These are phyloP conservation scores for Sitta europaea DNA, from an alignment of 2,113 vertebrate species.

Conservation along the genomic window DNA sequence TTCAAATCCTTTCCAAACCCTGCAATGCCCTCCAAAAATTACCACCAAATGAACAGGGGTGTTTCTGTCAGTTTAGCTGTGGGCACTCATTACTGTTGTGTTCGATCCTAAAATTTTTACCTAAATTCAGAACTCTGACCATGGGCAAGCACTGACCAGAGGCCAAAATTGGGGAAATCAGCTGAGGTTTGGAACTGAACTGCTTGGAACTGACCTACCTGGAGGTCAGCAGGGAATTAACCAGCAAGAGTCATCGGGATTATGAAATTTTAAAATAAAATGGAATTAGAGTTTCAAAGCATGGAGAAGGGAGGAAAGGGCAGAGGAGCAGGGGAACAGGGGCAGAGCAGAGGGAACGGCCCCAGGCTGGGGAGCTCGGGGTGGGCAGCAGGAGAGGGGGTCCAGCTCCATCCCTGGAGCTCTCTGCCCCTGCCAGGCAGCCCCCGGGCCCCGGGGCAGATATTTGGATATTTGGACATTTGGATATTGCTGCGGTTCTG, in stretches of 20 bases:
- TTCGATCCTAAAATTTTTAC: conserved; percentile 25
- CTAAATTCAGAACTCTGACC: not conserved
- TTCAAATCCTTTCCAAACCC: conserved; percentile 58
- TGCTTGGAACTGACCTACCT: not conserved
- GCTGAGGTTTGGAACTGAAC: not conserved
- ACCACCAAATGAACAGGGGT: conserved; percentile 31
- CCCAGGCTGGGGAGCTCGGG: no score
- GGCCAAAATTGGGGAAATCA: not conserved
- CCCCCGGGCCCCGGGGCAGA: no score
- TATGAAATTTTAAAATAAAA: accelerated
- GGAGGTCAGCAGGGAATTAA: not conserved
- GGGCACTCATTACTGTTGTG: not conserved
- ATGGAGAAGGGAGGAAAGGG: no score
- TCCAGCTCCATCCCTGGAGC: not conserved
- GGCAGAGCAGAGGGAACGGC: not conserved
- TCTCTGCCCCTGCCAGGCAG: not conserved
- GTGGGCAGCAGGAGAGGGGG: not conserved
- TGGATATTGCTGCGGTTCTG: accelerated
- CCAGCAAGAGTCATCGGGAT: not conserved
- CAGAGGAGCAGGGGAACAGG: no score
- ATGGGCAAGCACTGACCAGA: not conserved
- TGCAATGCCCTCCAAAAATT: not conserved
- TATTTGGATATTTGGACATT: no score
- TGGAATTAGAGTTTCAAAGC: not conserved
- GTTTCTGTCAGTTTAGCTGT: not conserved